Evolutionary conservation across 2,113 vertebrate species (phyloP).

Genomic region (Ardeotis arabs): DNA sequence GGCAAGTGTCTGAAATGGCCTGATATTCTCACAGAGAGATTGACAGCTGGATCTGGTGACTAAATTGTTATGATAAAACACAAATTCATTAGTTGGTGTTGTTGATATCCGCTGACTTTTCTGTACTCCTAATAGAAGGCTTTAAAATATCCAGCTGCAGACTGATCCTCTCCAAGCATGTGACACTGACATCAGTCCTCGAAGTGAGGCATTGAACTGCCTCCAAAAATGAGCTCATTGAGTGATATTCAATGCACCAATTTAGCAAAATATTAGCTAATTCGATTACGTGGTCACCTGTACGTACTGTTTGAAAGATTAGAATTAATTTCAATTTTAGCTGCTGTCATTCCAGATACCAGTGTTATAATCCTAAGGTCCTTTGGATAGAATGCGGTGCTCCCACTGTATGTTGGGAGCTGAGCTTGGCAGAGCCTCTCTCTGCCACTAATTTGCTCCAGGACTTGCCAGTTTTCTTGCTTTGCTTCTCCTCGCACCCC

Average conservation of each 20-base stretch:
- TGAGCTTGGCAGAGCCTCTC: background rate
- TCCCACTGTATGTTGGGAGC: background rate
- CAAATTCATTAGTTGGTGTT: constrained; percentile 50
- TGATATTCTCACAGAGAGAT: background rate
- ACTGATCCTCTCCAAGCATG: constrained; percentile 64
- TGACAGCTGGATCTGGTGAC: background rate
- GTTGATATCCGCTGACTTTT: constrained; percentile 54
- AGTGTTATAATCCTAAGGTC: background rate
- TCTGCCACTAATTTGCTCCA: background rate
- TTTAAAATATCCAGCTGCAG: constrained; percentile 69
- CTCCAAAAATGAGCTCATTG: constrained; percentile 66
- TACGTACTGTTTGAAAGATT: background rate
- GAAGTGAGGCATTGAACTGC: constrained; percentile 48
- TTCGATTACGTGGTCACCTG: constrained; percentile 28
- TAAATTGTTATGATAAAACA: constrained; percentile 43
- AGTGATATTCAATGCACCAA: constrained; percentile 27
- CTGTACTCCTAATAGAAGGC: constrained; percentile 43
- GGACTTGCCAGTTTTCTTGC: background rate
- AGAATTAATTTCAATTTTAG: background rate
- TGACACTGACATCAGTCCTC: constrained; percentile 71
- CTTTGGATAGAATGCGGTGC: background rate
- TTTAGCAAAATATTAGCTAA: constrained; percentile 46
- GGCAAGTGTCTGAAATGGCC: background rate
- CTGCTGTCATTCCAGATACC: background rate
- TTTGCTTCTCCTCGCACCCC: background rate